Evolutionary conservation across 2,888 invertebrate genomes (phyloP).

Genomic region (Anoncus sp.): DNA sequence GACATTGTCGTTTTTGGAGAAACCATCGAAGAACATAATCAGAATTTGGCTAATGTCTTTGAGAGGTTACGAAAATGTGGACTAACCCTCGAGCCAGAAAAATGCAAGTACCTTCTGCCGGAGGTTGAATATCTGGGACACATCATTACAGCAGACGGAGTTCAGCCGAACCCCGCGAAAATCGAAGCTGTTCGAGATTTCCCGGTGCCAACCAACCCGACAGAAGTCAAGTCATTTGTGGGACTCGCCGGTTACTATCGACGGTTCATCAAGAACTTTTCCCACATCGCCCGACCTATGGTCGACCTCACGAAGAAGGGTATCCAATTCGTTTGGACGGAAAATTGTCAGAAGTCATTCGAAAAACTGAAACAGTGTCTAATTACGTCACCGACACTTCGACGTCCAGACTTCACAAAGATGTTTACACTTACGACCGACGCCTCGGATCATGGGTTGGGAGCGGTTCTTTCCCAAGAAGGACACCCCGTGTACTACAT

Average conservation of each 20-base stretch:
- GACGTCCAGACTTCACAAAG: constrained; percentile 66
- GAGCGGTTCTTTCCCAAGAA: constrained; percentile 74
- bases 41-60: constrained; percentile 30
- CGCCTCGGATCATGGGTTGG: constrained; percentile 72
- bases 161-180: constrained; percentile 63
- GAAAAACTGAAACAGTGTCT: constrained; percentile 46
- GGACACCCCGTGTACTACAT: constrained; percentile 77
- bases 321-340: constrained; percentile 52
- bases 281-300: constrained; percentile 64
- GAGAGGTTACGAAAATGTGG: constrained; percentile 25
- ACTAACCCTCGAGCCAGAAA: constrained; percentile 56
- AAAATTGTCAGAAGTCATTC: constrained; percentile 57
- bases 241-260: constrained; percentile 72
- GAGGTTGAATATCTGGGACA: constrained; percentile 68
- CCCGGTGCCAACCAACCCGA: constrained; percentile 66
- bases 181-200: constrained; percentile 67
- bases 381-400: constrained; percentile 2
- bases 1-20: constrained; percentile 44
- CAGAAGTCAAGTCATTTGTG: constrained; percentile 70
- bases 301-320: constrained; percentile 67
- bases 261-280: constrained; percentile 71
- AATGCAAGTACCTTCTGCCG: constrained; percentile 64
- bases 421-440: constrained; percentile 73
- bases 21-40: constrained; percentile 22
- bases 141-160: constrained; percentile 62